Conservation (phyloP, 2,797 vertebrate genomes). For the Leptatherina wallacei region DNA sequence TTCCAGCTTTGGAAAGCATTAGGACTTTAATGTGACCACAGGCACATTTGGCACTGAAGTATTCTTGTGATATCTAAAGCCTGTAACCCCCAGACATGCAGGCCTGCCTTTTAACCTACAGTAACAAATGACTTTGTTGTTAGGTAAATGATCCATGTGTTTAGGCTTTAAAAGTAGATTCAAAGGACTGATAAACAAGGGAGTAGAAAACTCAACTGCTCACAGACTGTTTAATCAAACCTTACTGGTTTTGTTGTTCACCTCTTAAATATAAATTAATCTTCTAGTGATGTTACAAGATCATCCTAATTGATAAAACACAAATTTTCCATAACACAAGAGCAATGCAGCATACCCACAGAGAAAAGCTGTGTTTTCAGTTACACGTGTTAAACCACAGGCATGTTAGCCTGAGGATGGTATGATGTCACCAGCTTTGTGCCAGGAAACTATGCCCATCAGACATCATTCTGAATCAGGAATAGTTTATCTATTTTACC, state of each 20-base stretch:
- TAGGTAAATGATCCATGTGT: constrained; percentile 55
- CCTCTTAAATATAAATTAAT: constrained; percentile 46
- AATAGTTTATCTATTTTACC: constrained; percentile 47
- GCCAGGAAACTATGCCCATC: constrained; percentile 55
- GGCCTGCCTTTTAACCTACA: constrained; percentile 49
- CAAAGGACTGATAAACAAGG: constrained; percentile 10
- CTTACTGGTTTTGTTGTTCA: constrained; percentile 45
- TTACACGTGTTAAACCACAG: constrained; percentile 63
- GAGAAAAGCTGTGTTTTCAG: constrained; percentile 46
- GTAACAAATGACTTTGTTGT: constrained; percentile 34
- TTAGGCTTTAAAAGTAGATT: constrained; percentile 44
- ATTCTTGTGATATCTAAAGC: constrained; percentile 21
- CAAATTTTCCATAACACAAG: constrained; percentile 39
- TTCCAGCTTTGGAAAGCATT: constrained; percentile 54
- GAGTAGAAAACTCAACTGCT: constrained; percentile 28
- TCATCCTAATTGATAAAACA: constrained; percentile 66
- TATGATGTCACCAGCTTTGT: constrained; percentile 73
- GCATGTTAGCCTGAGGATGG: constrained; percentile 55
- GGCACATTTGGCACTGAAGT: not conserved
- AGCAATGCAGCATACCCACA: constrained; percentile 27
- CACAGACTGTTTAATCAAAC: constrained; percentile 32
- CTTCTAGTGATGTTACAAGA: constrained; percentile 39
- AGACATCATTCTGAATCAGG: constrained; percentile 29
- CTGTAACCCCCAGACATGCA: constrained; percentile 39
- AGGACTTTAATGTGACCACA: constrained; percentile 59